A percentile compares a stretch with the other conserved stretches of the same genome.
phyloP scores from a whole-genome alignment of 2,888 invertebrate species.

The Phymatocera aterrima region DNA sequence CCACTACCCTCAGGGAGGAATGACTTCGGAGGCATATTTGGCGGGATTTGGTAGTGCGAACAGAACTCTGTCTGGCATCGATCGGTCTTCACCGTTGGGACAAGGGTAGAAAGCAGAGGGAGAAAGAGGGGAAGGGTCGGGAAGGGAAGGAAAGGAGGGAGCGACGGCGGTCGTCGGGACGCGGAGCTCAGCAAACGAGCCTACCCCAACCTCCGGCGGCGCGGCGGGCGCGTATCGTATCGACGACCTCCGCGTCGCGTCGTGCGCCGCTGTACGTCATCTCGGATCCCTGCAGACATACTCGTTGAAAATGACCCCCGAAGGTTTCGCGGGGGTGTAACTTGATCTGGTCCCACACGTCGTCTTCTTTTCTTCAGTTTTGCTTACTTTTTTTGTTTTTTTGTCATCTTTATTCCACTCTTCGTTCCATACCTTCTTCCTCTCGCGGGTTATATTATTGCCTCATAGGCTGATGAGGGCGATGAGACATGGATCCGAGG shows the following conservation, averaged over 20 bases:
- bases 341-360: conserved; percentile 29
- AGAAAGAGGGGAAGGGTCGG: conserved; percentile 23
- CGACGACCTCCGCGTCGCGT: conserved; percentile 66
- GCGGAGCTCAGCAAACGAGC: conserved; percentile 61
- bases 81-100: conserved; percentile 63
- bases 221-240: conserved; percentile 66
- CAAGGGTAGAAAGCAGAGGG: conserved; percentile 48
- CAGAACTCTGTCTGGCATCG: conserved; percentile 74
- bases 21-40: conserved; percentile 45
- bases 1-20: conserved; percentile 20
- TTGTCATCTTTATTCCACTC: background rate
- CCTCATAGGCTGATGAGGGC: background rate
- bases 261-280: conserved; percentile 57
- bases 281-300: conserved; percentile 48
- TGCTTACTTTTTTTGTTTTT: background rate
- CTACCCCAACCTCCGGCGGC: conserved; percentile 71
- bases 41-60: conserved; percentile 72
- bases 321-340: conserved; percentile 34
- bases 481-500: conserved; percentile 27
- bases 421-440: background rate
- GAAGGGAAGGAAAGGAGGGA: too few species aligned
- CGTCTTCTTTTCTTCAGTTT: background rate
- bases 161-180: conserved; percentile 47
- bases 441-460: background rate
- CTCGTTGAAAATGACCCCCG: conserved; percentile 38